Conservation (phyloP, 2,888 invertebrate species). For the Aporophyla nigra region DNA sequence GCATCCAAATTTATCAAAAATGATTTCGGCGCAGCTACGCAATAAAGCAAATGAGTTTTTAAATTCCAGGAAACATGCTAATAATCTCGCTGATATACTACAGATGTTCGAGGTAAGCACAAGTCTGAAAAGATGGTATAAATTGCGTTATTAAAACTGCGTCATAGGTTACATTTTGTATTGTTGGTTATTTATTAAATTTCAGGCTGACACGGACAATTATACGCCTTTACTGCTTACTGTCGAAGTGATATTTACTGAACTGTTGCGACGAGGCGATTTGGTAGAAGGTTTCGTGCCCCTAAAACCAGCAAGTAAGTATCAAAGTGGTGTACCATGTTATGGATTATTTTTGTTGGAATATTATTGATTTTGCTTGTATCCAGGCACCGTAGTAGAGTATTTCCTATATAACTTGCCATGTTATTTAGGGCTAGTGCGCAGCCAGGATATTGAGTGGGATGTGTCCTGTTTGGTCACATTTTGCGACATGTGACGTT, state of each 20-base stretch:
- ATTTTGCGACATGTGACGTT: conserved; percentile 78
- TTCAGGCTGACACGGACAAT: conserved; percentile 87
- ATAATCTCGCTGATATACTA: conserved; percentile 93
- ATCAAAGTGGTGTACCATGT: conserved; percentile 50
- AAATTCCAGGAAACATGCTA: conserved; percentile 92
- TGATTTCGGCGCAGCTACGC: conserved; percentile 92
- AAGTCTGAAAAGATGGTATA: conserved; percentile 30
- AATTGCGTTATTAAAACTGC: conserved; percentile 70
- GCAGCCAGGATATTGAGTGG: conserved; percentile 33
- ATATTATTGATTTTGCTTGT: conserved; percentile 78
- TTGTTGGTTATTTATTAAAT: conserved; percentile 71
- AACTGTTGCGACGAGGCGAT: conserved; percentile 92
- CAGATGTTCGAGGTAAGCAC: conserved; percentile 92
- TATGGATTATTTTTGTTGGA: conserved; percentile 65
- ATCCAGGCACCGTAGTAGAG: conserved; percentile 23
- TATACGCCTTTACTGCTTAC: conserved; percentile 92
- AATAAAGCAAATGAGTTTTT: conserved; percentile 94
- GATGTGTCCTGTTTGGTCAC: conserved; percentile 58
- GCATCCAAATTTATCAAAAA: conserved; percentile 88
- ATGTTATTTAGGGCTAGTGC: conserved; percentile 9
- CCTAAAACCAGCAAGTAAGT: conserved; percentile 90
- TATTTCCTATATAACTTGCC: conserved; percentile 11
- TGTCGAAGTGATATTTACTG: conserved; percentile 93
- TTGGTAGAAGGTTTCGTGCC: conserved; percentile 92
- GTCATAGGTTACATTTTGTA: conserved; percentile 79